A percentile compares a stretch with the other conserved stretches of the same genome.
Evolutionary conservation across 2,113 vertebrate species (phyloP).

Genomic region (Elachura formosa): DNA sequence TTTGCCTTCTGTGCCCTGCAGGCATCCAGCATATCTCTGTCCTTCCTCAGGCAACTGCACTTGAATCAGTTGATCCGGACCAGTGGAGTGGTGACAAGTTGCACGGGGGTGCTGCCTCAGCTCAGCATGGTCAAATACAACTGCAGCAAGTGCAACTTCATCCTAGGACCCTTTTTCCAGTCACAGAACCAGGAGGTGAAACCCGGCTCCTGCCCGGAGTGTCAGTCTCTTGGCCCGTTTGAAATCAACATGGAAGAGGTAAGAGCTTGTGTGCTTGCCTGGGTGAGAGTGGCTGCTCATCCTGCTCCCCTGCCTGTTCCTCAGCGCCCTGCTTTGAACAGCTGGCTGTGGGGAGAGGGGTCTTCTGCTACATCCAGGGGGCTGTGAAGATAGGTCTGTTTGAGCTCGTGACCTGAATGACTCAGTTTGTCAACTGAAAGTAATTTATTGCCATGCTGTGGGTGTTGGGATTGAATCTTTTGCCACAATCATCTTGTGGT

Average conservation of each 20-base stretch:
- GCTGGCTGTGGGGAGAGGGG: background rate
- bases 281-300: background rate
- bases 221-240: constrained; percentile 91
- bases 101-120: constrained; percentile 93
- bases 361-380: background rate
- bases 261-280: background rate
- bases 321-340: background rate
- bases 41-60: constrained; percentile 85
- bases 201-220: constrained; percentile 94
- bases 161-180: constrained; percentile 94
- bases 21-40: background rate
- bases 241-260: constrained; percentile 99
- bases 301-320: background rate
- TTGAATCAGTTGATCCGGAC: constrained; percentile 97
- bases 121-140: constrained; percentile 97
- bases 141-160: constrained; percentile 93
- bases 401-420: background rate
- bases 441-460: background rate
- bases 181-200: constrained; percentile 98
- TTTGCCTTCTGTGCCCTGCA: background rate
- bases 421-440: background rate
- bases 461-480: background rate
- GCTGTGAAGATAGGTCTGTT: background rate
- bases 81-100: constrained; percentile 93
- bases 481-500: background rate